phyloP scores from a whole-genome alignment of 2,888 invertebrate genomes.

The Callinectes sapidus region DNA sequence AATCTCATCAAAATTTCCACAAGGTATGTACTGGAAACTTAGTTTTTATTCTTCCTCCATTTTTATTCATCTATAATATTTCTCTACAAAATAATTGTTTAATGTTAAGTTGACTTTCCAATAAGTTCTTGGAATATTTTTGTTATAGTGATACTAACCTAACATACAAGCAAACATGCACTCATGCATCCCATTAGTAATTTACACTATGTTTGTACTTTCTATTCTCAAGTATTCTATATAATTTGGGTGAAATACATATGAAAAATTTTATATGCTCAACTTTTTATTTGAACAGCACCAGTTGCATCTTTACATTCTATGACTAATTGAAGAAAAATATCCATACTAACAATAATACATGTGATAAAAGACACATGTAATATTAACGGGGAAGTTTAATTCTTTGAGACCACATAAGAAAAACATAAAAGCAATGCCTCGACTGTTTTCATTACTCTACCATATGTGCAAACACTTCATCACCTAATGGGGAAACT shows the following conservation, averaged over 20 bases:
- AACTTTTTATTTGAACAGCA: too few relatives aligned
- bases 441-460: background rate
- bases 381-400: background rate
- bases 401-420: background rate
- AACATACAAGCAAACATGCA: background rate
- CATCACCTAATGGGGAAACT: too few relatives aligned
- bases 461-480: background rate
- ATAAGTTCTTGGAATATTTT: too few relatives aligned
- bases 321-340: background rate
- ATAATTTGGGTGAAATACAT: too few relatives aligned
- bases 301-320: background rate
- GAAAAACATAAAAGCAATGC: background rate
- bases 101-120: too few relatives aligned
- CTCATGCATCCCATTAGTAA: background rate
- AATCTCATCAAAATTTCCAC: background rate
- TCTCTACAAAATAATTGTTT: too few relatives aligned
- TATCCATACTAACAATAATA: background rate
- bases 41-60: background rate
- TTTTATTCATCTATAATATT: background rate
- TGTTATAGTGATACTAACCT: too few relatives aligned
- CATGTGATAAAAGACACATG: background rate
- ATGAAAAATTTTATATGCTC: too few relatives aligned
- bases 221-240: background rate
- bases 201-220: background rate
- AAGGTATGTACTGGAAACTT: conserved; percentile 12